Conservation (phyloP, 2,888 invertebrate genomes). For the Chymomyza caudatula region DNA sequence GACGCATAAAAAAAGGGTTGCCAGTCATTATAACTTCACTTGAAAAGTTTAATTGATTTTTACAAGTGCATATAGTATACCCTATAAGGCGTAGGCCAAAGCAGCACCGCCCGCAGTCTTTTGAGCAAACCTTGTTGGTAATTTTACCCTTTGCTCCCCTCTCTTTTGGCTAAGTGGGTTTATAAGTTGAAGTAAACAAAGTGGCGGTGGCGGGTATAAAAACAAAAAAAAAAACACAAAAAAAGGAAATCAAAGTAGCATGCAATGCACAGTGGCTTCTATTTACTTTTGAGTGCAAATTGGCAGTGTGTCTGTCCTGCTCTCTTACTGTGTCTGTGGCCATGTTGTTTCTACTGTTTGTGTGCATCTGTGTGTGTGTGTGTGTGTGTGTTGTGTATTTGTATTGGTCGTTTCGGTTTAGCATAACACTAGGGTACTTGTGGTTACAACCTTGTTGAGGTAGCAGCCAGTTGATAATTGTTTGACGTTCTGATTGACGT, state of each 20-base stretch:
- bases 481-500: background rate
- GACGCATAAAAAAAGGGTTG: conserved; percentile 35
- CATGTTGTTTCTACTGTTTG: background rate
- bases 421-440: background rate
- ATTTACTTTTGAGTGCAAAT: background rate
- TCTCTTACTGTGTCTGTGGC: background rate
- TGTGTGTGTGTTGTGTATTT: background rate
- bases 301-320: background rate
- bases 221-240: conserved; percentile 6
- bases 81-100: background rate
- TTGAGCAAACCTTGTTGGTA: conserved; percentile 15
- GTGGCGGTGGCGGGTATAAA: conserved; percentile 4
- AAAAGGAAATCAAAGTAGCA: conserved; percentile 21
- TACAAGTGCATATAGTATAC: conserved; percentile 54
- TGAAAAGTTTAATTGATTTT: conserved; percentile 71
- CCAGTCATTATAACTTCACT: conserved; percentile 69
- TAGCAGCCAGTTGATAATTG: background rate
- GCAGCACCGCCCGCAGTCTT: background rate
- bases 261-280: background rate
- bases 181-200: conserved; percentile 31
- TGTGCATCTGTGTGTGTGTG: background rate
- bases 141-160: conserved; percentile 25
- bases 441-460: background rate
- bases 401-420: background rate
- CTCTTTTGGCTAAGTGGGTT: conserved; percentile 33